These are phyloP conservation scores for Aptenodytes patagonicus DNA, from an alignment of 2,113 vertebrate genomes.

Conservation along the genomic window DNA sequence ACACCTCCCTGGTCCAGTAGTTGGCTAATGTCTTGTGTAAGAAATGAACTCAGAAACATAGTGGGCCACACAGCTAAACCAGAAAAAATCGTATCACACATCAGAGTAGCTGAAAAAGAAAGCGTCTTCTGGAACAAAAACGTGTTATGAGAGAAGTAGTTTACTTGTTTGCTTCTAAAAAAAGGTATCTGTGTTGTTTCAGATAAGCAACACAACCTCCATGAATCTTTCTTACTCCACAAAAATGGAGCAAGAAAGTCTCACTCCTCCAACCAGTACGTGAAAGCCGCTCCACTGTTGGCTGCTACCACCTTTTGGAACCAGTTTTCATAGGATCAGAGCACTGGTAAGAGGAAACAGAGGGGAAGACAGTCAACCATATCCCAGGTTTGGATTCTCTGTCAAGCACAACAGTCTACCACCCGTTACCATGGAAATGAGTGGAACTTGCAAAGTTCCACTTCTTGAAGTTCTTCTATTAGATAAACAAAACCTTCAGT, in stretches of 20 bases:
- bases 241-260: background rate
- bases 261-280: background rate
- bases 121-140: background rate
- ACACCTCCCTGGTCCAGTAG: background rate
- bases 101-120: background rate
- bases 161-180: background rate
- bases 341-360: background rate
- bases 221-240: background rate
- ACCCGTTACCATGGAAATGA: background rate
- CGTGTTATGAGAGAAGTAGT: background rate
- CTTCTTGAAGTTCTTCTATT: background rate
- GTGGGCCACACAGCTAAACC: background rate
- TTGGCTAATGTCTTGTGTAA: background rate
- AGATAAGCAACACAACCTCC: background rate
- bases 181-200: background rate
- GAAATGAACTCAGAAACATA: background rate
- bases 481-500: background rate
- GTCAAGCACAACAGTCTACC: background rate
- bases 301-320: slow-evolving; percentile 38
- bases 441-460: background rate
- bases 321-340: slow-evolving; percentile 46
- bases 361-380: background rate
- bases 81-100: background rate
- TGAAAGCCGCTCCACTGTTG: background rate
- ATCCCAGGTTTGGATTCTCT: background rate